Evolutionary conservation across 1,140 invertebrate species (phyloP).

Genomic region (Ceratosolen solmsi): DNA sequence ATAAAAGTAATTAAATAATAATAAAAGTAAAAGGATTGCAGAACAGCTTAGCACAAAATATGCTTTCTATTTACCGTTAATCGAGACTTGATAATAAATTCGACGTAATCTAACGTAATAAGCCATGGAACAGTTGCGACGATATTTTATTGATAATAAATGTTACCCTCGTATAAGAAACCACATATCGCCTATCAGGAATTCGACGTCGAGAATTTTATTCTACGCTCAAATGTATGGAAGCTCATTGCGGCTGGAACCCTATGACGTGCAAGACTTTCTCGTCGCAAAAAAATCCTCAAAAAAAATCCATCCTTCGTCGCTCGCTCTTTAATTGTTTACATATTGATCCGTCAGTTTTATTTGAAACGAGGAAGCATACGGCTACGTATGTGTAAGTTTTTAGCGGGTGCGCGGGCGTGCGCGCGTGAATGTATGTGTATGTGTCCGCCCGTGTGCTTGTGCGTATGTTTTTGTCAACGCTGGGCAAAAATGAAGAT

Average conservation of each 20-base stretch:
- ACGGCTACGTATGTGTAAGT: background rate
- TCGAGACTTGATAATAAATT: too few species aligned
- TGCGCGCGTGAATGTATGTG: too few species aligned
- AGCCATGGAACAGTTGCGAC: too few species aligned
- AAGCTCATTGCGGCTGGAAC: background rate
- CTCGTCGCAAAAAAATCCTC: background rate
- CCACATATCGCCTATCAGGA: background rate
- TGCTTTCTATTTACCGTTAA: too few species aligned
- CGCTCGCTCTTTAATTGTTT: background rate
- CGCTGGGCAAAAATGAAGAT: background rate
- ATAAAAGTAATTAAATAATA: too few species aligned
- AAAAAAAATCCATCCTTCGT: background rate
- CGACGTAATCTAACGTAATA: too few species aligned
- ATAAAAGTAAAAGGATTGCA: too few species aligned
- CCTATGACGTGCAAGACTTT: background rate
- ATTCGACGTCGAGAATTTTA: background rate
- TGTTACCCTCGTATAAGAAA: background rate
- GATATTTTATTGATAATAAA: background rate
- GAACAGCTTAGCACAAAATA: too few species aligned
- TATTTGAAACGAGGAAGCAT: conserved; percentile 12
- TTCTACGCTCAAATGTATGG: background rate
- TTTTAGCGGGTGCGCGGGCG: too few species aligned
- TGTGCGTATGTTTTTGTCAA: background rate
- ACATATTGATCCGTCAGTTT: background rate
- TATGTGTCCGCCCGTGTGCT: too few species aligned